A percentile compares a stretch with the other conserved stretches of the same genome.
phyloP scores from a whole-genome alignment of 2,888 invertebrate species.

The Pilophorus perplexus region DNA sequence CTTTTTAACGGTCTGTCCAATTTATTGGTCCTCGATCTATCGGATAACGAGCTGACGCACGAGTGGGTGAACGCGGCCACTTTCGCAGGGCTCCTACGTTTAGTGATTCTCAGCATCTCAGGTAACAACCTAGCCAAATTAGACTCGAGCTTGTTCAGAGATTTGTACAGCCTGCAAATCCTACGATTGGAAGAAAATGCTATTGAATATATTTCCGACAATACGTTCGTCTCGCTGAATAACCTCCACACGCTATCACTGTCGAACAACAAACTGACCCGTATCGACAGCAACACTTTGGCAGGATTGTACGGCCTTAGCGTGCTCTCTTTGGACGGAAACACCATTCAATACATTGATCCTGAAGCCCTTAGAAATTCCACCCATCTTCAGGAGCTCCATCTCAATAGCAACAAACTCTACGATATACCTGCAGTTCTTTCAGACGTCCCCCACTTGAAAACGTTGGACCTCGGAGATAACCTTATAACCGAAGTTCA shows the following conservation, averaged over 20 bases:
- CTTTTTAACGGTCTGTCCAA: conserved; percentile 73
- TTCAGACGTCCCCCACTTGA: conserved; percentile 70
- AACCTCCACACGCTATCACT: conserved; percentile 78
- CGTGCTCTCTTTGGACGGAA: conserved; percentile 75
- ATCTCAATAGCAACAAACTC: conserved; percentile 77
- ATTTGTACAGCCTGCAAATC: conserved; percentile 75
- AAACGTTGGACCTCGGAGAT: conserved; percentile 79
- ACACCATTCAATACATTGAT: conserved; percentile 71
- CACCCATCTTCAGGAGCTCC: conserved; percentile 75
- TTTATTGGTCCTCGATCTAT: conserved; percentile 72
- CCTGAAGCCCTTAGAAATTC: conserved; percentile 74
- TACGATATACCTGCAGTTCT: conserved; percentile 70
- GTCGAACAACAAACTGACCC: conserved; percentile 74
- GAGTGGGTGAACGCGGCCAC: conserved; percentile 81
- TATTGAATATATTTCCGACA: conserved; percentile 72
- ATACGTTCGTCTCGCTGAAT: conserved; percentile 71
- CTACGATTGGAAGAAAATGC: conserved; percentile 76
- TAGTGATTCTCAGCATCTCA: conserved; percentile 74
- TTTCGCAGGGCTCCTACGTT: conserved; percentile 70
- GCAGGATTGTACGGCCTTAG: conserved; percentile 73
- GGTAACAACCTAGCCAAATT: conserved; percentile 72
- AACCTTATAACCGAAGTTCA: conserved; percentile 77
- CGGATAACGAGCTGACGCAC: conserved; percentile 74
- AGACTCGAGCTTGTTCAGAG: conserved; percentile 72
- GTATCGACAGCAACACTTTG: conserved; percentile 72